phyloP scores from a whole-genome alignment of 1,140 invertebrate species.

The Trichonephila inaurata region DNA sequence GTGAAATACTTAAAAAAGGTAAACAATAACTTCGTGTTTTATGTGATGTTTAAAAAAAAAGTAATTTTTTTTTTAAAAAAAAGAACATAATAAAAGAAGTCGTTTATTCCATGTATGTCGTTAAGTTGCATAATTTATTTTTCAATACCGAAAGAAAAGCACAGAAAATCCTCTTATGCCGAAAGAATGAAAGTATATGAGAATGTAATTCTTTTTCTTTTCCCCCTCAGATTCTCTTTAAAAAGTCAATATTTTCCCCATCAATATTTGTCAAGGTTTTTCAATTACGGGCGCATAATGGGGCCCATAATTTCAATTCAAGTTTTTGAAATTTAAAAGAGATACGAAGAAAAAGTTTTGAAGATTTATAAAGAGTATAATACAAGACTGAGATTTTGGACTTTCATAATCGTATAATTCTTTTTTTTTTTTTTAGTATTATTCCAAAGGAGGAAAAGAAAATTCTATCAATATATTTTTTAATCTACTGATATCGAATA shows the following conservation, averaged over 20 bases:
- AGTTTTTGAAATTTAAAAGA: not conserved
- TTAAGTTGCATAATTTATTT: slow-evolving; percentile 16
- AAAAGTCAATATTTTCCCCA: not conserved
- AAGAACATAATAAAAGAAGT: not conserved
- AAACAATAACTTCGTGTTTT: not conserved
- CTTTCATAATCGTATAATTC: too few species aligned
- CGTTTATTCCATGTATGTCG: not conserved
- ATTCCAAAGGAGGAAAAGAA: too few species aligned
- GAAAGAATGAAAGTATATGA: not conserved
- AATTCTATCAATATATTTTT: too few species aligned
- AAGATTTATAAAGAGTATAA: not conserved
- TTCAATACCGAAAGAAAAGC: not conserved
- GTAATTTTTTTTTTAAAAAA: not conserved
- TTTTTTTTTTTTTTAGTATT: too few species aligned
- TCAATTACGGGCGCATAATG: not conserved
- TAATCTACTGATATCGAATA: too few species aligned
- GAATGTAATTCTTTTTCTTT: not conserved
- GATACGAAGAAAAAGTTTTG: too few species aligned
- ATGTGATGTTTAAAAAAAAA: not conserved
- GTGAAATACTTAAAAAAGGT: slow-evolving; percentile 25
- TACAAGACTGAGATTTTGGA: too few species aligned
- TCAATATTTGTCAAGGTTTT: not conserved
- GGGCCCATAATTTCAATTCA: not conserved
- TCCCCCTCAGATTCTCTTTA: not conserved
- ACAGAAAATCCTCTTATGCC: not conserved